phyloP scores from a whole-genome alignment of 2,113 vertebrate genomes.

The Pseudonaja textilis region DNA sequence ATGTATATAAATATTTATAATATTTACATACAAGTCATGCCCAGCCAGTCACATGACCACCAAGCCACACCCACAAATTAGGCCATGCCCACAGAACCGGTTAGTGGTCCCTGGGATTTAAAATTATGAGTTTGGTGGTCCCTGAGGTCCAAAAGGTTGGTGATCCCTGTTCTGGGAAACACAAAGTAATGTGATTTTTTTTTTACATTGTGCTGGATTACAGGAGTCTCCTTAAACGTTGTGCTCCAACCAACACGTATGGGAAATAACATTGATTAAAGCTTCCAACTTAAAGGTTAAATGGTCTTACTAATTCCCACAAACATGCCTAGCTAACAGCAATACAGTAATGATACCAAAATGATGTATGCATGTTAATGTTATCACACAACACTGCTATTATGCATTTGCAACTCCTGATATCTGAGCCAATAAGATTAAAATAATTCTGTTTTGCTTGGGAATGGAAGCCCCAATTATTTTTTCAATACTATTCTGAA shows the following conservation, averaged over 20 bases:
- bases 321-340: neutral
- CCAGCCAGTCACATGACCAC: too few species aligned
- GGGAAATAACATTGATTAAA: neutral
- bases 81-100: too few species aligned
- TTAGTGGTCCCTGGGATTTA: too few species aligned
- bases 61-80: too few species aligned
- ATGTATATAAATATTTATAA: too few species aligned
- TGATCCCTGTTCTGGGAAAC: neutral
- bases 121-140: too few species aligned
- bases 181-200: neutral
- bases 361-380: neutral
- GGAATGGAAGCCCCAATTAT: neutral
- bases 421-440: neutral
- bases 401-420: neutral
- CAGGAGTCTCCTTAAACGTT: neutral
- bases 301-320: neutral
- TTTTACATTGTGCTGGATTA: neutral
- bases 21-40: too few species aligned
- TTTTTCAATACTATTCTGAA: neutral
- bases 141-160: too few species aligned
- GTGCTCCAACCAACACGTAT: neutral
- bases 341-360: neutral
- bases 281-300: neutral
- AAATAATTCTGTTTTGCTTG: conserved; percentile 15
- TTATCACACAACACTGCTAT: neutral